Conservation (phyloP, 2,113 vertebrate species). For the Paraplagusia blochii region DNA sequence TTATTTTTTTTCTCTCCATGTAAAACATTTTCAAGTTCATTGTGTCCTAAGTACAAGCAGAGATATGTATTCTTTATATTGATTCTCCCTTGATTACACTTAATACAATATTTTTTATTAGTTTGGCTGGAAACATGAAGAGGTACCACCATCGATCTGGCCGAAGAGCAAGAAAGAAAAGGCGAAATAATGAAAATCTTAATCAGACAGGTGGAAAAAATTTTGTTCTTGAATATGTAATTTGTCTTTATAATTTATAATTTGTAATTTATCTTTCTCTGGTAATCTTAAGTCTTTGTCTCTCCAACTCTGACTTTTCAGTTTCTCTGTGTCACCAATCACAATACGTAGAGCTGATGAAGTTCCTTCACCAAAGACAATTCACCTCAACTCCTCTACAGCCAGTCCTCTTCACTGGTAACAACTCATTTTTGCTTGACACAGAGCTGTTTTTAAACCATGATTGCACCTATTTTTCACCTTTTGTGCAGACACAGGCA, state of each 20-base stretch:
- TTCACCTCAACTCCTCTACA: constrained; percentile 77
- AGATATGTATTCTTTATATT: too few relatives aligned
- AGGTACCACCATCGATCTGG: constrained; percentile 23
- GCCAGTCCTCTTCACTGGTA: constrained; percentile 83
- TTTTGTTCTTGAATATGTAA: background rate
- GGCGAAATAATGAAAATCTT: constrained; percentile 22
- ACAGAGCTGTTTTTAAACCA: too few relatives aligned
- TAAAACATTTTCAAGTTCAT: too few relatives aligned
- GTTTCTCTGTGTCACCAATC: constrained; percentile 77
- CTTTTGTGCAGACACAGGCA: constrained; percentile 79
- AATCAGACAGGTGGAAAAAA: constrained; percentile 42
- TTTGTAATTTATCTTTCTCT: too few relatives aligned
- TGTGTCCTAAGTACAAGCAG: too few relatives aligned
- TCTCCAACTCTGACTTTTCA: constrained; percentile 37
- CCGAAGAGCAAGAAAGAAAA: constrained; percentile 63
- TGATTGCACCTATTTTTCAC: background rate
- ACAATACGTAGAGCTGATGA: constrained; percentile 81
- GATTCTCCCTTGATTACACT: too few relatives aligned
- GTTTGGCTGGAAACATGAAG: constrained; percentile 29
- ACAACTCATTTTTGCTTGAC: constrained; percentile 5
- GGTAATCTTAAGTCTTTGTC: background rate
- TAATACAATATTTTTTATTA: too few relatives aligned
- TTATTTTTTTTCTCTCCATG: too few relatives aligned
- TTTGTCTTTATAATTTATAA: background rate
- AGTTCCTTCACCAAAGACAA: constrained; percentile 84